Base-by-base conservation (phyloP, 2,113 vertebrate genomes). In the Malurus melanocephalus region DNA sequence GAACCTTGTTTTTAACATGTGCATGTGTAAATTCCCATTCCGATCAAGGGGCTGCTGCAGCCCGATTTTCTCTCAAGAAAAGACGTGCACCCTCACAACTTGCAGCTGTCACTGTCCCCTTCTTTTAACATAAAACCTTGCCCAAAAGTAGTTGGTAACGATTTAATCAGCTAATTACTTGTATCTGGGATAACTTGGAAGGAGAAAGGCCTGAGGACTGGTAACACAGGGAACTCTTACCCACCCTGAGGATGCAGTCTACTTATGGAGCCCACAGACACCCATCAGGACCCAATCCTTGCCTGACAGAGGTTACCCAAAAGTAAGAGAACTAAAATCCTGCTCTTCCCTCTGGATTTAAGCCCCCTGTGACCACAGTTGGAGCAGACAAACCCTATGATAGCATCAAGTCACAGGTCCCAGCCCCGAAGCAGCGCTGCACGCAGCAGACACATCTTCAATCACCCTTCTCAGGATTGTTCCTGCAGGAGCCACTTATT, bases 341-440 rank as follows among this genome's bases (percentile, higher is more conserved):
- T 23, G 6, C 26, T 74, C 20, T 74, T 82, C 1, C 0, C 20
- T 51, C 35, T 21, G 59, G 32, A 38, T 82, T 62, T 80, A 45
- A 55, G 61, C 69, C 24, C 55, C 22, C 21, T 0, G 1, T 55
- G 74, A 43, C 18, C 61, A 30, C 0, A 0, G 27, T 1, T 1
- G 51, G 46, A 9, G 27, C 65, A 74, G 51, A 57, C 27, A 43
- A 16, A 45, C 35, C 14, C 10, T 19, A 23, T 0, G 12, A 45
- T 0, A 30, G 53, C 82, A 60, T 45, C 42, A 6, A 59, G n/a
- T 42, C 6, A 0, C 3, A 10, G 23, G 40, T 53, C 28, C 61
- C 66, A 82, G 61, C 51, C n/a, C 35, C 0, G 0, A 24, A 40
- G n/a, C 53, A 64, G 69, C 45, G 10, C 32, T 22, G 49, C 14